These are phyloP conservation scores for Ooceraea biroi DNA, from an alignment of 1,140 invertebrate genomes.

Conservation along the genomic window DNA sequence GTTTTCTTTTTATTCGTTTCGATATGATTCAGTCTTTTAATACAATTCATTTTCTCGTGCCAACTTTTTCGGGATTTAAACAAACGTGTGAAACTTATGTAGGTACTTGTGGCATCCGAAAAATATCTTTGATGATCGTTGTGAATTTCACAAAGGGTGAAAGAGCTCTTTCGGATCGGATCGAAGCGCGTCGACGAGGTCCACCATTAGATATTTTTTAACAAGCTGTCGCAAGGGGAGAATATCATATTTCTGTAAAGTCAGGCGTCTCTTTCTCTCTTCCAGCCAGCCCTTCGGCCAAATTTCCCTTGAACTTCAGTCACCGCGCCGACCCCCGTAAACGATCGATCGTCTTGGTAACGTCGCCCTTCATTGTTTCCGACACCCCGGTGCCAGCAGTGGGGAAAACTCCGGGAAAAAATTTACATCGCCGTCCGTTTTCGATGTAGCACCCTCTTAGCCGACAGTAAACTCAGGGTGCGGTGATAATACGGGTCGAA, in stretches of 20 bases:
- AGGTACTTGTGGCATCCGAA: background rate
- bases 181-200: slow-evolving; percentile 69
- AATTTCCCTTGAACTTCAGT: slow-evolving; percentile 74
- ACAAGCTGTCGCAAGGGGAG: slow-evolving; percentile 76
- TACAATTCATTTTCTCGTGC: background rate
- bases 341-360: slow-evolving; percentile 70
- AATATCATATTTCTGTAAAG: slow-evolving; percentile 83
- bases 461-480: slow-evolving; percentile 64
- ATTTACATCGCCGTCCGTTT: slow-evolving; percentile 78
- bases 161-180: slow-evolving; percentile 71
- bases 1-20: background rate
- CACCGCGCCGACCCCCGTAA: slow-evolving; percentile 70
- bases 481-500: slow-evolving; percentile 63
- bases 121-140: slow-evolving; percentile 39
- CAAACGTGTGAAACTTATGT: background rate
- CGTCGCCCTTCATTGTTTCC: slow-evolving; percentile 82
- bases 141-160: slow-evolving; percentile 75
- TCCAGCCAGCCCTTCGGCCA: slow-evolving; percentile 50
- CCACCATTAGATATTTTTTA: slow-evolving; percentile 82
- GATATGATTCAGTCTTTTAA: no score
- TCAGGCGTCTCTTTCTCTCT: slow-evolving; percentile 28
- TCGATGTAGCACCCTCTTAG: slow-evolving; percentile 60
- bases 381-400: slow-evolving; percentile 74
- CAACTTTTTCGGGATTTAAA: background rate
- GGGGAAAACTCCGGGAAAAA: slow-evolving; percentile 73